phyloP scores from a whole-genome alignment of 2,888 invertebrate genomes.

The Noctuana brunneofusca region DNA sequence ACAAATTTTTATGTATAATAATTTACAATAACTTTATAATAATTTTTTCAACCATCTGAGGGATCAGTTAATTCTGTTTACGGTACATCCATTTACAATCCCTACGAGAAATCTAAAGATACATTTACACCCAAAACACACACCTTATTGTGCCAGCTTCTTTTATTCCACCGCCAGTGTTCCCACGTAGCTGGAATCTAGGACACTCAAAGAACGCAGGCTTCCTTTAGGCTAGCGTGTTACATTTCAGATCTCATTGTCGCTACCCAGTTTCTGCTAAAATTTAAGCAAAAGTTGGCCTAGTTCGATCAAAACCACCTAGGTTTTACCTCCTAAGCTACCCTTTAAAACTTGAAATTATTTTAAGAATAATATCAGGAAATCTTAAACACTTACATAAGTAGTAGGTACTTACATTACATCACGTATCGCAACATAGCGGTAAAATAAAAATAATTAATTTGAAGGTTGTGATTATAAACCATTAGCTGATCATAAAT shows the following conservation, averaged over 20 bases:
- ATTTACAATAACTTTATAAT: too few relatives aligned
- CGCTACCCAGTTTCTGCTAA: slow-evolving; percentile 12
- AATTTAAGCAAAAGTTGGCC: slow-evolving; percentile 22
- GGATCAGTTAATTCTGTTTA: neutral
- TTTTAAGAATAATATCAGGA: neutral
- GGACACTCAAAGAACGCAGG: slow-evolving; percentile 26
- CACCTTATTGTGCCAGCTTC: neutral
- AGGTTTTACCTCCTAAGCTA: too few relatives aligned
- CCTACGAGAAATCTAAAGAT: neutral
- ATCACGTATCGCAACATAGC: too few relatives aligned
- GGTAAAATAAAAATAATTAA: too few relatives aligned
- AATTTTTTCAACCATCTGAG: too few relatives aligned
- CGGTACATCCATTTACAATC: neutral
- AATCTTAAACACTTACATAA: too few relatives aligned
- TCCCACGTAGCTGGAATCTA: slow-evolving; percentile 26
- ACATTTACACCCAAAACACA: neutral
- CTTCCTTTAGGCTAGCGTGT: slow-evolving; percentile 28
- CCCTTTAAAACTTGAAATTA: too few relatives aligned
- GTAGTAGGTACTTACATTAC: too few relatives aligned
- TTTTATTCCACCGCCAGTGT: slow-evolving; percentile 7
- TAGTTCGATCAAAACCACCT: neutral
- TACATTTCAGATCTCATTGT: slow-evolving; percentile 31
- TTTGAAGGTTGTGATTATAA: too few relatives aligned
- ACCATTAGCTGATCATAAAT: too few relatives aligned
- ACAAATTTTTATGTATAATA: too few relatives aligned